These are phyloP conservation scores for Lampris incognitus DNA, from an alignment of 2,113 vertebrate species.

Conservation along the genomic window DNA sequence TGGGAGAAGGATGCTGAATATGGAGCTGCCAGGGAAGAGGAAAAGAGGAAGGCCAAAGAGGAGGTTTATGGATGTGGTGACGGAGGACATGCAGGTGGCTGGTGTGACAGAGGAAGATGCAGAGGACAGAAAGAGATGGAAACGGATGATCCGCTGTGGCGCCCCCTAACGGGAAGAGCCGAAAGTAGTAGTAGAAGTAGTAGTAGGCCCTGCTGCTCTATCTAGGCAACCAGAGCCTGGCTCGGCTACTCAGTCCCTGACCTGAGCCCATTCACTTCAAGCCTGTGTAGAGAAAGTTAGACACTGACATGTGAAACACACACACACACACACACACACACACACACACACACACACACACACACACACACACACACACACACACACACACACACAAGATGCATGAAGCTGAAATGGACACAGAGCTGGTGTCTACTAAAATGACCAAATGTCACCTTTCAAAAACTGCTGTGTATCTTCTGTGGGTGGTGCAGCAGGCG, in stretches of 20 bases:
- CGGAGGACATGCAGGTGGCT: too few relatives aligned
- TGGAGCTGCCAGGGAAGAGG: too few relatives aligned
- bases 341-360: constrained; percentile 23
- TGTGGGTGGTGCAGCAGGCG: not conserved
- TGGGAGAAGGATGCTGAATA: too few relatives aligned
- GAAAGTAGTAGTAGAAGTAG: too few relatives aligned
- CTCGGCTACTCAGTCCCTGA: constrained; percentile 79
- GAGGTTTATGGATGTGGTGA: too few relatives aligned
- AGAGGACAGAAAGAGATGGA: too few relatives aligned
- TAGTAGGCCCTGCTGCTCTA: constrained; percentile 74
- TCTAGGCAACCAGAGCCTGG: constrained; percentile 84
- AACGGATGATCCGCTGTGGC: too few relatives aligned
- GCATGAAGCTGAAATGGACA: constrained; percentile 23
- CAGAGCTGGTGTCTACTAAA: not conserved
- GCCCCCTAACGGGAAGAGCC: too few relatives aligned
- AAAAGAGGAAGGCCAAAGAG: too few relatives aligned
- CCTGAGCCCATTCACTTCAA: constrained; percentile 86
- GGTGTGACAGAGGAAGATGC: too few relatives aligned
- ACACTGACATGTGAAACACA: constrained; percentile 77
- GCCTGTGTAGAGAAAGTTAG: constrained; percentile 78
- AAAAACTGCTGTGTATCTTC: not conserved
- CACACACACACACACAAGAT: constrained; percentile 22
- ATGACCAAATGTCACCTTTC: not conserved
- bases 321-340: constrained; percentile 15
- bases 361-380: constrained; percentile 8